Evolutionary conservation across 2,888 invertebrate species (phyloP).

Genomic region (Eilema caniola): DNA sequence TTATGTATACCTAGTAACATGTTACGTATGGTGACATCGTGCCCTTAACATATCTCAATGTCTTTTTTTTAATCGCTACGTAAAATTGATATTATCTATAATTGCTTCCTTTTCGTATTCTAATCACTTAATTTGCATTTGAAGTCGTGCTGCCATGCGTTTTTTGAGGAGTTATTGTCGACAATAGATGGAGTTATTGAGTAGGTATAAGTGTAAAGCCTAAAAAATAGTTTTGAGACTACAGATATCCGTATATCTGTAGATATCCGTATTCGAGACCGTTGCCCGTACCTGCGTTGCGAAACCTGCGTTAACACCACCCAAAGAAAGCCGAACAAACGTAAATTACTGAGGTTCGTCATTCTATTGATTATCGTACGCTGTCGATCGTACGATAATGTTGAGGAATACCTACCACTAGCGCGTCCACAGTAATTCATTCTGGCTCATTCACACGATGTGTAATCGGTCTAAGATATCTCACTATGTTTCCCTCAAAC

Average conservation of each 20-base stretch:
- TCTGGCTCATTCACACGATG: not conserved
- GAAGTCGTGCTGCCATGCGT: not conserved
- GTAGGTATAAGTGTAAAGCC: too few relatives aligned
- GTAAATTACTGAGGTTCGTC: not conserved
- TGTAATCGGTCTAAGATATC: not conserved
- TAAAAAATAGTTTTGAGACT: too few relatives aligned
- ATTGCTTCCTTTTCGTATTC: not conserved
- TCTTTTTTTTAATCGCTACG: not conserved
- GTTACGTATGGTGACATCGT: not conserved
- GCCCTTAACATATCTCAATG: constrained; percentile 1
- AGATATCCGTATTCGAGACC: too few relatives aligned
- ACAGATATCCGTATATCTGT: too few relatives aligned
- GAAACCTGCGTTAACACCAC: not conserved
- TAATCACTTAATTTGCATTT: not conserved
- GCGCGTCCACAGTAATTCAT: not conserved
- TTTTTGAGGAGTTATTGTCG: not conserved
- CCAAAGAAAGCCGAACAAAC: not conserved
- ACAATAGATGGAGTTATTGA: not conserved
- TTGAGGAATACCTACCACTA: not conserved
- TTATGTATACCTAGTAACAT: not conserved
- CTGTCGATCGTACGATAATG: not conserved
- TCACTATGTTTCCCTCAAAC: constrained; percentile 2
- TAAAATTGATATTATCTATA: constrained; percentile 10
- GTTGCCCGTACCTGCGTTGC: not conserved
- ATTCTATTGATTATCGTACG: not conserved